Base-by-base conservation (phyloP, 1,140 invertebrate genomes). In the Drosophila sp. region DNA sequence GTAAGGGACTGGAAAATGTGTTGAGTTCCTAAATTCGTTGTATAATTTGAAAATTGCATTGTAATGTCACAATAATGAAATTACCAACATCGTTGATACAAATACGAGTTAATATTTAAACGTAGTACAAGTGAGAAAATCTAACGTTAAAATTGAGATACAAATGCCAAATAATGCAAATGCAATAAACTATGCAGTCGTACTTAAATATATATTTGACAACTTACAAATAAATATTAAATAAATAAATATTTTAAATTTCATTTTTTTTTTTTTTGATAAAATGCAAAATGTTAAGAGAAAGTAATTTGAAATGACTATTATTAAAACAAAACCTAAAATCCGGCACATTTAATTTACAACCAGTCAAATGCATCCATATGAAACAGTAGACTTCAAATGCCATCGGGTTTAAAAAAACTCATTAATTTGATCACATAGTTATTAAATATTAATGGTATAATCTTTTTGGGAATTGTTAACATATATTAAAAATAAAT, bases 291-390 rank as follows among this genome's bases (percentile, higher is more conserved):
- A 2, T 21, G 21, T 21, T 21, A 4, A 21, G 21, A 21, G 21
- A 21, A 51, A 16, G 14, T 16, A 13, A 16, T 53, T 18, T 9
- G 32, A 7, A 51, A 32, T 13, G 1, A 8, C 27, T 9, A 27
- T 51, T 25, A 53, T 48, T 69, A 53, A 72, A 73, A 72, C 53
- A 58, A 50, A 9, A 43, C 40, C 73, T 63, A 11, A n/a, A 25
- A 14, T 11, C 61, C 34, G 9, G 29, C 21, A 67, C 77, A 86
- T 86, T 64, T 78, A 84, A 86, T 84, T 78, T 72, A 78, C 78
- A 86, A 80, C 46, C 81, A 86, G 80, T 86, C 81, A 86, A 77
- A 77, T 41, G 81, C 81, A 84, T 74, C 58, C 73, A 71, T 57
- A 86, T 86, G 74, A 69, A 78, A 80, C 73, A 80, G 21, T 58